phyloP scores from a whole-genome alignment of 1,140 invertebrate species.

The Drosophila insularis region DNA sequence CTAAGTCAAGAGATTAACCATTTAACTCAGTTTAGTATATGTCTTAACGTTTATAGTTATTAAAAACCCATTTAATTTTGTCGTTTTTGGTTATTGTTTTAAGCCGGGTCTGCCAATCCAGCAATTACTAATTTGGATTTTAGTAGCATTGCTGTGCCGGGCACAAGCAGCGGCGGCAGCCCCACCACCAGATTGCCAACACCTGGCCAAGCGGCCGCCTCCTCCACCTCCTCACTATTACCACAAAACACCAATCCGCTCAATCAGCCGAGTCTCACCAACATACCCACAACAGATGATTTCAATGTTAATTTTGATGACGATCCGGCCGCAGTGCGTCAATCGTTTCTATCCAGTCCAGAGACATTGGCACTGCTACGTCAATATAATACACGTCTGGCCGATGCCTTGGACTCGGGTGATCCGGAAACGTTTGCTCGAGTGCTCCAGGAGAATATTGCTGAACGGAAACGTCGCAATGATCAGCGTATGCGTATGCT shows the following conservation, averaged over 20 bases:
- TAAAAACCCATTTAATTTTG: background rate
- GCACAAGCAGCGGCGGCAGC: slow-evolving; percentile 70
- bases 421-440: slow-evolving; percentile 92
- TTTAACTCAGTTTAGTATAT: too few relatives aligned
- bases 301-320: slow-evolving; percentile 85
- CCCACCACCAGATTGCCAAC: slow-evolving; percentile 43
- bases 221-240: background rate
- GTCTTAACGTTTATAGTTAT: too few relatives aligned
- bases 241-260: slow-evolving; percentile 61
- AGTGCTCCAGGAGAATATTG: slow-evolving; percentile 92
- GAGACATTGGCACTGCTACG: slow-evolving; percentile 95
- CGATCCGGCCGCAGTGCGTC: slow-evolving; percentile 93
- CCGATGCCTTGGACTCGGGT: slow-evolving; percentile 93
- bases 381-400: slow-evolving; percentile 96
- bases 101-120: slow-evolving; percentile 24
- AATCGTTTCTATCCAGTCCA: slow-evolving; percentile 96
- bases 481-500: slow-evolving; percentile 93
- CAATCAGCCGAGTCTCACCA: slow-evolving; percentile 51
- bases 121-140: slow-evolving; percentile 87
- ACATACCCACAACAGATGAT: slow-evolving; percentile 74
- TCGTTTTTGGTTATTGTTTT: background rate
- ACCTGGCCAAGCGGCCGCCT: background rate
- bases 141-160: slow-evolving; percentile 91
- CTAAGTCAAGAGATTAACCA: too few relatives aligned
- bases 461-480: slow-evolving; percentile 89